Evolutionary conservation across 2,888 invertebrate species (phyloP).

Genomic region (Megaustenia siamemsis): DNA sequence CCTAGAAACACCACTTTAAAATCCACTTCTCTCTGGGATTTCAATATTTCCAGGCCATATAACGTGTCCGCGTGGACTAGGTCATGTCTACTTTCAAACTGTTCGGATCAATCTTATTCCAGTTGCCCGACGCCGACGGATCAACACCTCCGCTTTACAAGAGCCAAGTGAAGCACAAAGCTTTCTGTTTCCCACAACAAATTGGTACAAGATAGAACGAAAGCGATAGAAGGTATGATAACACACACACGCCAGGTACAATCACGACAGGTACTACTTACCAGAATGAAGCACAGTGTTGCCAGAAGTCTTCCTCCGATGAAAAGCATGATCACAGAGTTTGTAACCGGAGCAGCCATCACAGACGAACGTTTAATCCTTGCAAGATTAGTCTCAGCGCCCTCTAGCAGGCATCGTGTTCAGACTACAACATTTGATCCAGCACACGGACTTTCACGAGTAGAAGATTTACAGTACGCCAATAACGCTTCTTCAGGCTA

Average conservation of each 20-base stretch:
- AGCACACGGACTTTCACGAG: background rate
- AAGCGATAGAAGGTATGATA: no score
- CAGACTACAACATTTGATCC: background rate
- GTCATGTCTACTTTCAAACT: background rate
- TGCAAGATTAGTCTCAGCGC: background rate
- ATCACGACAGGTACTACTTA: constrained; percentile 7
- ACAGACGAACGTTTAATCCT: constrained; percentile 16
- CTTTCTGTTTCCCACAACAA: background rate
- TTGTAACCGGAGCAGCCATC: constrained; percentile 7
- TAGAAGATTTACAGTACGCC: background rate
- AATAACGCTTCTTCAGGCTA: no score
- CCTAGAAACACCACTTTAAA: no score
- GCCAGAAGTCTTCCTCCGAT: constrained; percentile 5
- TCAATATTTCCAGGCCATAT: no score
- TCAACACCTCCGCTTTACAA: constrained; percentile 6
- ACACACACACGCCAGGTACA: background rate
- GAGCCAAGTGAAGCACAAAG: background rate
- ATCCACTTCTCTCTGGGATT: no score
- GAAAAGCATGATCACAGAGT: background rate
- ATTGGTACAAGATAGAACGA: background rate
- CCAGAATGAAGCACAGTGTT: constrained; percentile 12
- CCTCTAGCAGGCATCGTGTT: background rate
- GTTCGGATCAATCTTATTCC: background rate
- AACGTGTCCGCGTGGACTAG: no score
- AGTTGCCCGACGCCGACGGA: background rate